Percentiles rank a stretch among this genome's conserved stretches.
Conservation (phyloP, 1,140 invertebrate species). For the Bombus cullumanus region DNA sequence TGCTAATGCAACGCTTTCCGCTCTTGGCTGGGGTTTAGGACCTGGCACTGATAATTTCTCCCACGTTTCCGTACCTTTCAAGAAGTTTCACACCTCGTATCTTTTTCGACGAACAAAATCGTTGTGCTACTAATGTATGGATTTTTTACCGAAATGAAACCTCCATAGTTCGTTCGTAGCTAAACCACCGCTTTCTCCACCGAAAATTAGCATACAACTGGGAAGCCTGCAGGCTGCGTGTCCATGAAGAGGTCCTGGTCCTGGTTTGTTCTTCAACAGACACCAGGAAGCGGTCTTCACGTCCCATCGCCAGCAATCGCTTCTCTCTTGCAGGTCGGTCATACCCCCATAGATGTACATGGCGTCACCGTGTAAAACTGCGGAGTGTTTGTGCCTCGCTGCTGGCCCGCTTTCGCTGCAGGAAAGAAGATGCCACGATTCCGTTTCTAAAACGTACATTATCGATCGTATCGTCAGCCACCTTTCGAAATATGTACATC, state of each 20-base stretch:
- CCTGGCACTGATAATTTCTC: slow-evolving; percentile 88
- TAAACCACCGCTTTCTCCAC: slow-evolving; percentile 89
- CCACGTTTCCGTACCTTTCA: slow-evolving; percentile 89
- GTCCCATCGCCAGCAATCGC: slow-evolving; percentile 94
- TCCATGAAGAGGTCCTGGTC: slow-evolving; percentile 90
- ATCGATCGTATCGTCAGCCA: neutral
- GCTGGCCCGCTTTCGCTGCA: slow-evolving; percentile 85
- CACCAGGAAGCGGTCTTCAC: slow-evolving; percentile 88
- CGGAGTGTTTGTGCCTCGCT: slow-evolving; percentile 92
- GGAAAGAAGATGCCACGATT: slow-evolving; percentile 89
- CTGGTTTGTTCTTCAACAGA: slow-evolving; percentile 86
- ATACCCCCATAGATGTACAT: slow-evolving; percentile 96
- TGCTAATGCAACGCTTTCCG: slow-evolving; percentile 72
- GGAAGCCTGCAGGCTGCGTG: slow-evolving; percentile 91
- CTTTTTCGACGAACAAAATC: neutral
- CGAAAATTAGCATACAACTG: slow-evolving; percentile 92
- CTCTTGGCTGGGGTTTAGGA: slow-evolving; percentile 88
- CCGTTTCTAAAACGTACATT: slow-evolving; percentile 84
- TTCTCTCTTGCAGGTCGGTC: slow-evolving; percentile 91
- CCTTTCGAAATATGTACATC: neutral
- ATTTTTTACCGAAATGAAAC: slow-evolving; percentile 90
- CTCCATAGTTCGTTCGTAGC: slow-evolving; percentile 92
- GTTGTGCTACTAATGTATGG: neutral
- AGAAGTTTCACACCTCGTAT: slow-evolving; percentile 41
- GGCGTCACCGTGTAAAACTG: slow-evolving; percentile 89